Evolutionary conservation across 64 coral and sea anemone species (phyloP).

Genomic region (Montipora foliosa): DNA sequence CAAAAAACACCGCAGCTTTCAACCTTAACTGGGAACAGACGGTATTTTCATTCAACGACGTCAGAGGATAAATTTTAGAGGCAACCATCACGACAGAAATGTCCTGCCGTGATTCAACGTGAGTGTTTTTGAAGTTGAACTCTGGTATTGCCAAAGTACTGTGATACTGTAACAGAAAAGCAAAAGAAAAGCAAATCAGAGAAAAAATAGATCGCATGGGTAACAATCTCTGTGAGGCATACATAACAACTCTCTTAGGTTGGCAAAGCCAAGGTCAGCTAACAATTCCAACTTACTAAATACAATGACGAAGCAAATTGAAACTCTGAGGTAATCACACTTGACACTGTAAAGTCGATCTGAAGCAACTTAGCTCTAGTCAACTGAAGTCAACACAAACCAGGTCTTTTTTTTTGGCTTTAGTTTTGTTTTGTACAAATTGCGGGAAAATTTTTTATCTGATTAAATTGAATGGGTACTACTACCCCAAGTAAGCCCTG

Average conservation of each 20-base stretch:
- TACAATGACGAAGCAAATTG: background rate
- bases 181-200: background rate
- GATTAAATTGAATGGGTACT: no score
- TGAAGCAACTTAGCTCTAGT: no score
- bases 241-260: background rate
- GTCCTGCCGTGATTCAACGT: background rate
- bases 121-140: background rate
- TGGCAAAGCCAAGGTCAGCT: constrained; percentile 26
- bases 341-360: no score
- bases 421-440: no score
- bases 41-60: background rate
- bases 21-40: constrained; percentile 30
- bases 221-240: no score
- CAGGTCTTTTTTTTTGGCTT: no score
- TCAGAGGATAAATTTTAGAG: background rate
- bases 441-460: no score
- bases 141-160: background rate
- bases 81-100: background rate
- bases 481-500: no score
- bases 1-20: constrained; percentile 46
- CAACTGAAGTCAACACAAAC: no score
- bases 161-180: constrained; percentile 7
- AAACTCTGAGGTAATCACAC: background rate
- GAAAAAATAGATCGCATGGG: background rate
- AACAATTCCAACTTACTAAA: background rate